These are phyloP conservation scores for Basileuterus tristriatus DNA, from an alignment of 2,797 vertebrate genomes.

Conservation along the genomic window DNA sequence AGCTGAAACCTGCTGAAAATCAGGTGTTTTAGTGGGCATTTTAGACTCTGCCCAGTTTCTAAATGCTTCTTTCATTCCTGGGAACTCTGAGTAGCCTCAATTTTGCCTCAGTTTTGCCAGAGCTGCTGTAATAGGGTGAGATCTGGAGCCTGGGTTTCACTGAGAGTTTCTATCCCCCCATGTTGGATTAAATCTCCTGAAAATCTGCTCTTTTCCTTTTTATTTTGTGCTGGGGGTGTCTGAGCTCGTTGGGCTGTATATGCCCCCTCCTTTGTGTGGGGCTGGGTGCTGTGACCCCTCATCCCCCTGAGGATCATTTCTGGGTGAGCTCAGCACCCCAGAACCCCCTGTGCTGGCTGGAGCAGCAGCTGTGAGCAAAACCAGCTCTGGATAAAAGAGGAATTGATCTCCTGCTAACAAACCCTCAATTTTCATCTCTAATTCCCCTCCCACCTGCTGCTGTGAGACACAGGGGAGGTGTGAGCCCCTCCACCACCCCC, in stretches of 20 bases:
- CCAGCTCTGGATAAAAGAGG: neutral
- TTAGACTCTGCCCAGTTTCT: neutral
- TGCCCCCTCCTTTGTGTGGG: neutral
- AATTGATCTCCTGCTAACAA: neutral
- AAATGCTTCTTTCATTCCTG: neutral
- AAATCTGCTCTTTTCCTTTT: neutral
- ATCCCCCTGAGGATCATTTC: neutral
- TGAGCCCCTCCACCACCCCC: neutral
- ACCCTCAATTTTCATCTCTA: neutral
- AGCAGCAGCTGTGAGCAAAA: neutral
- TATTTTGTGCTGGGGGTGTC: neutral
- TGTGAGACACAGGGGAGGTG: neutral
- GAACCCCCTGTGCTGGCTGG: neutral
- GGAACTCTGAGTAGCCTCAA: rapidly evolving
- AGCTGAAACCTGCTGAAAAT: neutral
- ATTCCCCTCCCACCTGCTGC: neutral
- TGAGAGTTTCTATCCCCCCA: neutral
- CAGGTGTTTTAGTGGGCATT: rapidly evolving
- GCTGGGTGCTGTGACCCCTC: neutral
- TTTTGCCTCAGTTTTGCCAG: neutral
- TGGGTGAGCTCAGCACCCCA: neutral
- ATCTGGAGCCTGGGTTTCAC: neutral
- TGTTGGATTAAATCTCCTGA: neutral
- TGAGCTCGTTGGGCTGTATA: rapidly evolving
- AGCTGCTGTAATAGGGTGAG: neutral